Evolutionary conservation across 2,888 invertebrate species (phyloP), one percentile per base, ranked within the genome.

Genomic region (Sicus ferrugineus): DNA sequence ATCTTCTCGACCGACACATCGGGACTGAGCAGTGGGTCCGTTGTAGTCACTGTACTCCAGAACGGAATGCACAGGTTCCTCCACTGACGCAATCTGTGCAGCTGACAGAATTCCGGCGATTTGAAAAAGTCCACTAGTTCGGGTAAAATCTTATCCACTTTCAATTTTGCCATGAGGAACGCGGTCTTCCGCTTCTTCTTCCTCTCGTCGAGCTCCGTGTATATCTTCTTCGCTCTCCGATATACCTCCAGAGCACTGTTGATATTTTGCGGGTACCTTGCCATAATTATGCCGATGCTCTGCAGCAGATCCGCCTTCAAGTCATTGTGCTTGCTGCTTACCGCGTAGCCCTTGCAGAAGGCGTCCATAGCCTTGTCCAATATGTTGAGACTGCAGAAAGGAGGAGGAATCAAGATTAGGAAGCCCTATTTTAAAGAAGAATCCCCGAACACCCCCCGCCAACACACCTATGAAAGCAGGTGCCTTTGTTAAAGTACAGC

Each of bases 51-150:
- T n/a, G n/a, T n/a, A n/a, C n/a, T n/a, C 81, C 81, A 81, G 69
- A 81, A 82, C 0, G 80, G 81, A 23, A 76, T 71, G 48, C 80
- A 78, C 28, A 76, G 74, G 63, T 76, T 78, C 73, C 82, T 81
- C 81, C 81, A 81, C 63, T 75, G 78, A 1, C 76, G 75, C 5
- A 81, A 68, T 52, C 79, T 79, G 52, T 73, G 76, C 64, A 81
- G 77, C 46, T 77, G 76, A 56, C 81, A 81, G 52, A 77, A 79
- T 4, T 54, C 30, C 2, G 76, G 75, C 0, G 73, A 70, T 72
- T 81, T 81, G 0, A 81, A 62, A 76, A 82, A 76, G 67, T 79
- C 78, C 74, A 81, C 79, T 9, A 81, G 80, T 3, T 77, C 72
- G 0, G 81, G 81, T 0, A 79, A 77, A 3, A 82, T 80, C 56